Percentiles rank a stretch among this genome's conserved stretches.
phyloP scores from a whole-genome alignment of 2,888 invertebrate species.

The Drosophila villosipedis region DNA sequence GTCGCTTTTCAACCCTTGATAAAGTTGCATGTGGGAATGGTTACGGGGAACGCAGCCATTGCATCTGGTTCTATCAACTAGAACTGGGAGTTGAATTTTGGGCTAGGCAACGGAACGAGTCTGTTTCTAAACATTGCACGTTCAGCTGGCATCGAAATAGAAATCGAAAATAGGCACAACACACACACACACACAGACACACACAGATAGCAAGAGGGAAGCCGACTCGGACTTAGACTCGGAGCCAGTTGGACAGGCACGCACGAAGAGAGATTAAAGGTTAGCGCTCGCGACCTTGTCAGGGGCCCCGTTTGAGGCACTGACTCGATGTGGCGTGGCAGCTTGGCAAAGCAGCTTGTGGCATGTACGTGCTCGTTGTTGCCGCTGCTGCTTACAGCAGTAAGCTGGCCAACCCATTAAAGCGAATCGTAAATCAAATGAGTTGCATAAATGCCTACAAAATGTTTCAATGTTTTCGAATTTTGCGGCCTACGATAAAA shows the following conservation, averaged over 20 bases:
- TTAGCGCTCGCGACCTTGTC: constrained; percentile 77
- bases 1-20: constrained; percentile 60
- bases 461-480: constrained; percentile 77
- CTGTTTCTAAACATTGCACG: constrained; percentile 56
- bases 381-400: constrained; percentile 27
- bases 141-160: constrained; percentile 56
- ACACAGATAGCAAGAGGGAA: not conserved
- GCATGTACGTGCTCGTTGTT: constrained; percentile 76
- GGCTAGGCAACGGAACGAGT: constrained; percentile 24
- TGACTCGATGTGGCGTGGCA: constrained; percentile 36
- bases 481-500: constrained; percentile 51
- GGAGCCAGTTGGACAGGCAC: constrained; percentile 47
- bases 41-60: constrained; percentile 52
- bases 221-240: constrained; percentile 16
- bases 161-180: constrained; percentile 15
- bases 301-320: constrained; percentile 46
- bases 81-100: constrained; percentile 23
- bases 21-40: constrained; percentile 17
- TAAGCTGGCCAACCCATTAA: constrained; percentile 63
- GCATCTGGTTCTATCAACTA: constrained; percentile 49
- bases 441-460: constrained; percentile 77
- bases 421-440: constrained; percentile 76
- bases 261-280: constrained; percentile 74
- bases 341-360: constrained; percentile 76
- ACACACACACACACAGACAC: not conserved